Conservation (phyloP, 2,113 vertebrate genomes). For the Lagopus muta region DNA sequence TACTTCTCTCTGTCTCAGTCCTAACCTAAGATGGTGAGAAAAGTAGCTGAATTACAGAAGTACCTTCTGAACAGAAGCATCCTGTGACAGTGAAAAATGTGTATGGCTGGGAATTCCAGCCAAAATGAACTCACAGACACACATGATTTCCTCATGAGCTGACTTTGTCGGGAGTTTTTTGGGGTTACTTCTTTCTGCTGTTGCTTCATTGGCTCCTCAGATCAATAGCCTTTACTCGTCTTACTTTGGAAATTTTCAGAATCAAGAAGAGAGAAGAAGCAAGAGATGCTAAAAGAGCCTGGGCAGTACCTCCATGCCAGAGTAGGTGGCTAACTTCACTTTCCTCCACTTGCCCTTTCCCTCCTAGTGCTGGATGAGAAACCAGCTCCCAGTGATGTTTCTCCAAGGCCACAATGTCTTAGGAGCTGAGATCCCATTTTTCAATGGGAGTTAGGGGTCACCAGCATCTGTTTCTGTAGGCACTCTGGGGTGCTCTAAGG, state of each 20-base stretch:
- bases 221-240: slow-evolving; percentile 6
- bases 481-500: not conserved
- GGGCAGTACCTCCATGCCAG: not conserved
- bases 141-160: slow-evolving; percentile 23
- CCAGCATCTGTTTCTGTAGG: fast-evolving
- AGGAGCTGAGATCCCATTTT: not conserved
- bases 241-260: not conserved
- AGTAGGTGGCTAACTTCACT: not conserved
- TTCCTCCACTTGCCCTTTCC: not conserved
- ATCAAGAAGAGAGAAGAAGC: not conserved
- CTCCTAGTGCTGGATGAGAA: not conserved
- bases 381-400: not conserved
- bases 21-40: slow-evolving; percentile 40
- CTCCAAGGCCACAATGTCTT: not conserved
- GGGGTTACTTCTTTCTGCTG: not conserved
- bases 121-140: slow-evolving; percentile 33
- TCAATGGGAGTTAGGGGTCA: not conserved
- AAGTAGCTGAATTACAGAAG: slow-evolving; percentile 62
- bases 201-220: not conserved
- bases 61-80: slow-evolving; percentile 45
- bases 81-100: slow-evolving; percentile 41
- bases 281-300: not conserved
- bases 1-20: slow-evolving; percentile 31
- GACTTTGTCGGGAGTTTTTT: not conserved
- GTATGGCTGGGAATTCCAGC: slow-evolving; percentile 18